Conservation (phyloP, 2,113 vertebrate species). For the Steatornis caripensis region DNA sequence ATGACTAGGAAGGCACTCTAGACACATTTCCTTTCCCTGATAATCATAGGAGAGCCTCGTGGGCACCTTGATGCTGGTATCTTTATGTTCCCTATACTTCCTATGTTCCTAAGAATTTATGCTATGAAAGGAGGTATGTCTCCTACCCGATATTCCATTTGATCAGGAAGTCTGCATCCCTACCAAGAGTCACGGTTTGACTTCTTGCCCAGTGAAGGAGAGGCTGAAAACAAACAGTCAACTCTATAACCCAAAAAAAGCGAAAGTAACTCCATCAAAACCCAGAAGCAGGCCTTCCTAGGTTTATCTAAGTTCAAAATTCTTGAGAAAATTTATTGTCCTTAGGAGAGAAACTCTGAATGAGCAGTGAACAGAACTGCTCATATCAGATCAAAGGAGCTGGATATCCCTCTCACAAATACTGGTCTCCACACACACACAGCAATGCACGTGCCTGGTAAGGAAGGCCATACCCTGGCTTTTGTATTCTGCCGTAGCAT, state of each 20-base stretch:
- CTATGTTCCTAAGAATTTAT: not conserved
- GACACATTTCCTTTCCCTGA: not conserved
- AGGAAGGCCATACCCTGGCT: not conserved
- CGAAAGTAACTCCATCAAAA: not conserved
- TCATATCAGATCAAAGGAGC: not conserved
- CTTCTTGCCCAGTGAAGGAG: not conserved
- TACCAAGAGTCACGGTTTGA: not conserved
- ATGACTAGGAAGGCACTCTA: not conserved
- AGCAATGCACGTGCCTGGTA: not conserved
- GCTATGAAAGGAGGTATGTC: not conserved
- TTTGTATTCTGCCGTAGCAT: not conserved
- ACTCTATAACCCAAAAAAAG: not conserved
- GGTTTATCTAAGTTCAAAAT: not conserved
- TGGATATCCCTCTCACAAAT: not conserved
- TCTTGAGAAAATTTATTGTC: not conserved
- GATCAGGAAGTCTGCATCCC: not conserved
- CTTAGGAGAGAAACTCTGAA: not conserved
- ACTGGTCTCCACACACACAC: not conserved
- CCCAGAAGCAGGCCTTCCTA: not conserved
- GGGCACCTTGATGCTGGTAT: not conserved
- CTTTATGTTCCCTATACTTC: not conserved
- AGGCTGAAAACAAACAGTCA: not conserved
- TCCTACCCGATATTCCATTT: not conserved
- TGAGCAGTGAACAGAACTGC: not conserved
- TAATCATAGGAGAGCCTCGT: not conserved